Base-by-base conservation (phyloP, 1,140 invertebrate genomes). In the Eubasilissa regina region DNA sequence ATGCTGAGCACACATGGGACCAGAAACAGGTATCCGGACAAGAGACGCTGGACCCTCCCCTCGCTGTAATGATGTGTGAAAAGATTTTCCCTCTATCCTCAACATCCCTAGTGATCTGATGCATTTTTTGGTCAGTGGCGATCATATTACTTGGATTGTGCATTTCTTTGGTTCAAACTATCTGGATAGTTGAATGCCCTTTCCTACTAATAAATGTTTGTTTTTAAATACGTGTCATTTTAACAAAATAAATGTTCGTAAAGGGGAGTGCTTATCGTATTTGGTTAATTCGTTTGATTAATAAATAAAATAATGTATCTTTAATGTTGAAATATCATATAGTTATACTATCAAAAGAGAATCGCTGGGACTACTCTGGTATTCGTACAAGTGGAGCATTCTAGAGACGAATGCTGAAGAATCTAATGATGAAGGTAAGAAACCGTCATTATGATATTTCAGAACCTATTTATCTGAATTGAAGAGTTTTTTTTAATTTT, bases 31-130 rank as follows among this genome's bases (percentile, higher is more conserved):
- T 70, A 51, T 47, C 45, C 10, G 60, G 60, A 25, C 66, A 11
- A 51, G 66, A 45, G 48, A 1, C 25, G 25, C 35, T 17, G 19
- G 45, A 70, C 15, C 17, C 47, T 70, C 66, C 66, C 66, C 66
- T 53, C 44, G 47, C n/a, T n/a, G 66, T 70, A 70, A 70, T 70
- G 66, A 70, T 70, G 47, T 70, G 66, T 70, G 44, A 70, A 70
- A 70, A 70, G 66, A 51, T 51, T 17, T 70, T 66, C 62, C 43
- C 45, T 70, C 25, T 10, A 4, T 51, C n/a, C 48, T 51, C 48
- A 1, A 15, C n/a, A 51, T 64, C 60, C 45, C 47, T 70, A 17
- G 66, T 48, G 13, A 0, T 64, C 25, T 43, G 0, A 0, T 25
- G 25, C 6, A 44, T 1, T 58, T 19, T 58, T 44, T 45, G 8